Percentiles rank a stretch among this genome's conserved stretches.
These are phyloP conservation scores for Macaria notata DNA, from an alignment of 2,888 invertebrate genomes.

Conservation along the genomic window DNA sequence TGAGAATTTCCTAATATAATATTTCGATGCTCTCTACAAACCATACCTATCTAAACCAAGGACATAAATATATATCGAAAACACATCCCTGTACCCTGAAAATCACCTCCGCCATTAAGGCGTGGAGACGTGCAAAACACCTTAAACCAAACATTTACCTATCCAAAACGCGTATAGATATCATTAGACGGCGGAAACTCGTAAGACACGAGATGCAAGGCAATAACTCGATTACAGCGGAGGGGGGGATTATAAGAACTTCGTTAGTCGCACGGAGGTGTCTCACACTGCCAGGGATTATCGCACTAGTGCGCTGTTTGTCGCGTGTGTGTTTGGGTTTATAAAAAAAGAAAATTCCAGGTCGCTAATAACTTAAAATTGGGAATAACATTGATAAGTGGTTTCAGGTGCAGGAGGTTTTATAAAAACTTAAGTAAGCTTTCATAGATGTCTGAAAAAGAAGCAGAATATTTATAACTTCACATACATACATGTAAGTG, in stretches of 20 bases:
- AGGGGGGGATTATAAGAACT: conserved; percentile 76
- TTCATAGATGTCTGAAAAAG: no score
- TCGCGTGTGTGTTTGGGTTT: no score
- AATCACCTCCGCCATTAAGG: conserved; percentile 10
- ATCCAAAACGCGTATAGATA: conserved; percentile 42
- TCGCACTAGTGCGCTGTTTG: conserved; percentile 57
- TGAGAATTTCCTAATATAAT: no score
- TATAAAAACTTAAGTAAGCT: no score
- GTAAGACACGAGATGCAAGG: conserved; percentile 71
- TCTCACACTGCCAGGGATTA: conserved; percentile 75
- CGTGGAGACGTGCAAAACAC: conserved; percentile 14
- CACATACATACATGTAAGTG: no score
- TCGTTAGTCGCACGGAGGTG: conserved; percentile 78
- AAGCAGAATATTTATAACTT: no score
- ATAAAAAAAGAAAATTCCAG: no score
- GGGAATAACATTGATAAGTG: no score
- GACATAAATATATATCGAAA: neutral
- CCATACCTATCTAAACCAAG: no score
- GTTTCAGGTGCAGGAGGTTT: no score
- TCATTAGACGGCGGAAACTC: conserved; percentile 49
- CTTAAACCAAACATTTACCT: conserved; percentile 24
- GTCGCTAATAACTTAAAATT: no score
- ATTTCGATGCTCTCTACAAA: no score
- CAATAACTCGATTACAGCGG: conserved; percentile 73
- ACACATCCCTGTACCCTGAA: neutral